These are phyloP conservation scores for Caranx ignobilis DNA, from an alignment of 2,113 vertebrate species.

Conservation along the genomic window DNA sequence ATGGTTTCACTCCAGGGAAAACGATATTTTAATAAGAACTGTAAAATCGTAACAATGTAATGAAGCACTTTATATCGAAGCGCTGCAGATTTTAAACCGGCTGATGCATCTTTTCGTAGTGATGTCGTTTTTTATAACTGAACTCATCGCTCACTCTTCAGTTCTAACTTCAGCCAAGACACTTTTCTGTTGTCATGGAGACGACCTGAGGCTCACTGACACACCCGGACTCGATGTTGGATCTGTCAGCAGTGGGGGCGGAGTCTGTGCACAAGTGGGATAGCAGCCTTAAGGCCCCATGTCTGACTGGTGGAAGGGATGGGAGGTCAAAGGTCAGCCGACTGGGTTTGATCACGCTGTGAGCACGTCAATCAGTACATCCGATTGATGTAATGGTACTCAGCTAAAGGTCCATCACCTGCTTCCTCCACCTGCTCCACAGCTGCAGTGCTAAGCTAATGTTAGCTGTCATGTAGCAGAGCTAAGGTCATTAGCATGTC, in stretches of 20 bases:
- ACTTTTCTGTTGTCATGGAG: constrained; percentile 21
- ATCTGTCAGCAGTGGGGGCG: constrained; percentile 36
- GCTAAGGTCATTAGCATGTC: no score
- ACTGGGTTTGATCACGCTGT: background rate
- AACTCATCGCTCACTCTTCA: constrained; percentile 78
- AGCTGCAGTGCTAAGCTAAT: no score
- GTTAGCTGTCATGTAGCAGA: no score
- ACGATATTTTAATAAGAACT: constrained; percentile 88
- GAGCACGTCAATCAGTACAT: background rate
- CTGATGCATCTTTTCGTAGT: constrained; percentile 86
- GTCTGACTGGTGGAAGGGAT: constrained; percentile 22
- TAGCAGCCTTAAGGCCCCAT: constrained; percentile 11
- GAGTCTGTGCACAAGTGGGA: constrained; percentile 22
- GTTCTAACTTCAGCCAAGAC: constrained; percentile 59
- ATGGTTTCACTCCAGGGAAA: constrained; percentile 89
- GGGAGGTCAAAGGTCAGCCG: constrained; percentile 3
- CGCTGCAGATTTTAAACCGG: constrained; percentile 85
- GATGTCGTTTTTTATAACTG: constrained; percentile 85
- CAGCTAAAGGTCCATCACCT: no score
- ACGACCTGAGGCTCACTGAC: background rate
- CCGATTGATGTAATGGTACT: background rate
- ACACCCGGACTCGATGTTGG: constrained; percentile 30
- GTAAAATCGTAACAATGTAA: constrained; percentile 85
- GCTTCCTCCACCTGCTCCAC: no score
- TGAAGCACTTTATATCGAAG: constrained; percentile 88